Evolutionary conservation across 1,140 invertebrate genomes (phyloP).

Genomic region (Mycetomoellerius zeteki): DNA sequence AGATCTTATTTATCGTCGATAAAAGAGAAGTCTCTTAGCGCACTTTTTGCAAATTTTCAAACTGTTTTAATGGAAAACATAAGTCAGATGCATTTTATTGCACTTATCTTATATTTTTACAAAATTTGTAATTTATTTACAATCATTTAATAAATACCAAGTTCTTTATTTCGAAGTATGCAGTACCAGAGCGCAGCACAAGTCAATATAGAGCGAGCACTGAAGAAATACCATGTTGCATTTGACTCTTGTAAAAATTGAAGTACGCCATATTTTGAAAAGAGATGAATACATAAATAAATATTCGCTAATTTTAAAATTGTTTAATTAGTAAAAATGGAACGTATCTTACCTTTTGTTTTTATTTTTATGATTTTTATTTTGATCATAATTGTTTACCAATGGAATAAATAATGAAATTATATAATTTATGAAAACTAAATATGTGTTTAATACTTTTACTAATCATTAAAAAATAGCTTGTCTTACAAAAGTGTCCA

Average conservation of each 20-base stretch:
- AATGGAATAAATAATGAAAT: background rate
- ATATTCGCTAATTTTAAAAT: background rate
- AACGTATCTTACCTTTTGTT: background rate
- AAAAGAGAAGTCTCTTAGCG: constrained; percentile 9
- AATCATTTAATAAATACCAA: background rate
- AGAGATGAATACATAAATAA: background rate
- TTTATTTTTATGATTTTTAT: background rate
- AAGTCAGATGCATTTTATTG: no score
- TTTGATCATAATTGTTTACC: background rate
- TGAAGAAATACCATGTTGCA: background rate
- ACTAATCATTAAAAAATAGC: background rate
- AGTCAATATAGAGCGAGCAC: background rate
- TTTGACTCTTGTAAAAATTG: background rate
- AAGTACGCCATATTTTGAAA: background rate
- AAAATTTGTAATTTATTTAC: background rate
- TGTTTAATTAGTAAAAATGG: constrained; percentile 2
- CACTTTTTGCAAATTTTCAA: background rate
- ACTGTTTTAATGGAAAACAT: background rate
- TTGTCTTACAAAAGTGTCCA: background rate
- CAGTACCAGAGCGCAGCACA: constrained; percentile 48
- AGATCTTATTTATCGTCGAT: constrained; percentile 52
- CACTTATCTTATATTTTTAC: background rate
- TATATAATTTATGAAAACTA: background rate
- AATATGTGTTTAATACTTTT: background rate
- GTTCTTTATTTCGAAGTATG: constrained; percentile 6